A percentile compares a stretch with the other conserved stretches of the same genome.
These are phyloP conservation scores for Dascyllus trimaculatus DNA, from an alignment of 2,113 vertebrate genomes.

Conservation along the genomic window DNA sequence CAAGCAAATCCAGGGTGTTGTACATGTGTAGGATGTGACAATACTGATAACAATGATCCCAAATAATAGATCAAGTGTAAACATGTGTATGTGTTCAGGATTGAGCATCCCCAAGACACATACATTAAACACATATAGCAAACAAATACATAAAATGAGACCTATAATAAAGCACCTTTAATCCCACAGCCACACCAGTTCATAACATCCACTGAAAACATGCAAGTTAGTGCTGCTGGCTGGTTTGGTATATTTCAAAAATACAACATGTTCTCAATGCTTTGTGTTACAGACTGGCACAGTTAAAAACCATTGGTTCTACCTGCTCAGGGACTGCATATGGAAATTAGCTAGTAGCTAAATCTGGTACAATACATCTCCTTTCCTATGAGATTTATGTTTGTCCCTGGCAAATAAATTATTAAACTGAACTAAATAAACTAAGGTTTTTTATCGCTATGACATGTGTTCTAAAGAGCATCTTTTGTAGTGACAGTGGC, in stretches of 20 bases:
- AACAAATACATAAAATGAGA: constrained; percentile 29
- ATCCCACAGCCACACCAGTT: constrained; percentile 33
- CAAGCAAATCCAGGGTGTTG: constrained; percentile 22
- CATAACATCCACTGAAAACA: constrained; percentile 1
- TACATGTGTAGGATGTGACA: constrained; percentile 55
- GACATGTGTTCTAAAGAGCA: constrained; percentile 43
- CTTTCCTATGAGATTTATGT: too few relatives aligned
- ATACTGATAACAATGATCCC: constrained; percentile 22
- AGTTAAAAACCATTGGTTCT: constrained; percentile 6
- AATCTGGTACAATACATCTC: too few relatives aligned
- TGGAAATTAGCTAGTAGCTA: too few relatives aligned
- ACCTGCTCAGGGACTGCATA: too few relatives aligned
- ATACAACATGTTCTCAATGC: neutral
- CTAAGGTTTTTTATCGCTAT: constrained; percentile 34
- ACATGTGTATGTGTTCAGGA: constrained; percentile 15
- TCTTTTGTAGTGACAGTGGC: constrained; percentile 51
- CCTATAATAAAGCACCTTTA: neutral
- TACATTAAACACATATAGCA: constrained; percentile 25
- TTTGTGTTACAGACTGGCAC: neutral
- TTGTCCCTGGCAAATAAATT: too few relatives aligned
- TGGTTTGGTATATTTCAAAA: constrained; percentile 11
- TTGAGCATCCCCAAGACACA: constrained; percentile 17
- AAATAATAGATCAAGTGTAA: constrained; percentile 16
- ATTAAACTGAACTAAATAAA: too few relatives aligned
- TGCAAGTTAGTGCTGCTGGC: constrained; percentile 31